Base-by-base conservation (phyloP, 2,888 invertebrate genomes). In the Osmoderma eremita region DNA sequence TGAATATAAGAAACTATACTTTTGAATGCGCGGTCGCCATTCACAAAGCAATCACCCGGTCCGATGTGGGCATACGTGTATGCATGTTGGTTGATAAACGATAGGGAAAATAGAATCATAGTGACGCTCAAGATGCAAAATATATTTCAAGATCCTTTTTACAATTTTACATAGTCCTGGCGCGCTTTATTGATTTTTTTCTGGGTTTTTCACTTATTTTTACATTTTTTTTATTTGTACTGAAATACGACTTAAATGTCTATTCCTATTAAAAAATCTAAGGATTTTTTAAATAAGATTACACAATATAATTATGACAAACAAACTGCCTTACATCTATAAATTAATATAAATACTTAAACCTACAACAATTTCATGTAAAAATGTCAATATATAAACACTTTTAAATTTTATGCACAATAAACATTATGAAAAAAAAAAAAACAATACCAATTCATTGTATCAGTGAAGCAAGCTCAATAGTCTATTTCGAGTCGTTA, bases 101-200 rank as follows among this genome's bases (percentile, higher is more conserved):
- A 4, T 4, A 10, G 38, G 45, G 13, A 22, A 76, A 75, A 75
- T 71, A 71, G 67, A 72, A 68, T 61, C 22, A 62, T 45, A 68
- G 71, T 72, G 78, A 77, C 78, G 80, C 79, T 71, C 77, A 79
- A 79, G 78, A 78, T 78, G 76, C 76, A 79, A 79, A 79, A 79
- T 80, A 79, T 80, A 80, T 79, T 80, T 78, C 72, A 77, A 78
- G 76, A 74, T 65, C 50, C 76, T 76, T 75, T 74, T 74, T 73
- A 76, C 76, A 75, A 76, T 73, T 75, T 72, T 76, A 74, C 75
- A 76, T 75, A 75, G 75, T 78, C 78, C 77, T 77, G 78, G 79
- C 79, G 80, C 79, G 71, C 75, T 74, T 75, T 74, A 69, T 74
- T 74, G 68, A 70, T 71, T 73, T 78, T 78, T 77, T 77, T 70